Evolutionary conservation across 2,113 vertebrate species (phyloP), one percentile per base, ranked within the genome.

Genomic region (Pollachius pollachius): DNA sequence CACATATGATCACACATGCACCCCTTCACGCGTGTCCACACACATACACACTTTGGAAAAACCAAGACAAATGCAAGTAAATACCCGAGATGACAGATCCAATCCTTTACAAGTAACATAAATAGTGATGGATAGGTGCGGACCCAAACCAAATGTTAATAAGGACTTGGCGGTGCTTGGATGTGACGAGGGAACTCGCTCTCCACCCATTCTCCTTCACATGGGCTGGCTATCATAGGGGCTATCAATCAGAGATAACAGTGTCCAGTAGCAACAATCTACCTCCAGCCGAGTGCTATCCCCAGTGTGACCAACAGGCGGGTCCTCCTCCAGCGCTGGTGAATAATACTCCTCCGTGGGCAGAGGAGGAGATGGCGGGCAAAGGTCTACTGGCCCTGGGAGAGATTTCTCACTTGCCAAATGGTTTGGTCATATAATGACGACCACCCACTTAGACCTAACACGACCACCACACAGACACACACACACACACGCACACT

Each of bases 341-440:
- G 92, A 94, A 93, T 90, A 92, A 93, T 90, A 92, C 57, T 65
- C 90, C 92, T 91, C 77, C 86, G 92, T 71, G 71, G 83, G 41
- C 68, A 83, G 81, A 73, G 85, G 80, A 87, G 79, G 93, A 82
- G 84, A 80, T 72, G 84, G 79, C 87, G 88, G 81, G 91, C 83
- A 91, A 85, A 81, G 88, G 89, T 89, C 81, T 1, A 74, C 76
- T 84, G 70, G 76, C 73, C 73, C 62, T 58, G 57, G 57, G 65
- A 56, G 69, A 69, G 8, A 65, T 77, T 76, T 80, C 77, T 15
- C 30, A 52, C 18, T 5, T 15, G 11, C 64, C 18, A 13, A 64
- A 37, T 41, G 34, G 62, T 18, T 17, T 41, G 30, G n/a, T 27
- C 15, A n/a, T 34, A 34, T 34, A n/a, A 64, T 65, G 41, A 48